phyloP scores from a whole-genome alignment of 2,797 vertebrate species.

The Danio albolineatus region DNA sequence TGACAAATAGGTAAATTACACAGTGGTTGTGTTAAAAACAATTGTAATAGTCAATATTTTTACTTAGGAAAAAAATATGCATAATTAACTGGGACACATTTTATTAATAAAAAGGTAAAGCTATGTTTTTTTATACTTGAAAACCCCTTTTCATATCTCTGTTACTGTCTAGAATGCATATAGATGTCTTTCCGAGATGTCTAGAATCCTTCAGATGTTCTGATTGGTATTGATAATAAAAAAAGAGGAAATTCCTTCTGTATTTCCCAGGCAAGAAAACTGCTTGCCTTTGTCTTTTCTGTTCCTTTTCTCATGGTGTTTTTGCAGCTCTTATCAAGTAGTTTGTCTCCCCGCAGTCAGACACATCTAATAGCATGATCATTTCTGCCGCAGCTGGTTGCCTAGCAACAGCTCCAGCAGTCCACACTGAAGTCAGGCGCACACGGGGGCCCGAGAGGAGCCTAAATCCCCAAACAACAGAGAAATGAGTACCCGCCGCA shows the following conservation, averaged over 20 bases:
- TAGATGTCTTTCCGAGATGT: slow-evolving; percentile 56
- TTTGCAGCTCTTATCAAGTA: slow-evolving; percentile 61
- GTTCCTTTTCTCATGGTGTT: slow-evolving; percentile 33
- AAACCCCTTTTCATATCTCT: too few relatives aligned
- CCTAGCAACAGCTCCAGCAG: slow-evolving; percentile 69
- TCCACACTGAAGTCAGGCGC: slow-evolving; percentile 50
- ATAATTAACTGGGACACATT: too few relatives aligned
- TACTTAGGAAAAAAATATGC: too few relatives aligned
- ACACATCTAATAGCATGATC: slow-evolving; percentile 77
- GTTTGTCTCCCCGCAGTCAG: slow-evolving; percentile 74
- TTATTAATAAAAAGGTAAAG: too few relatives aligned
- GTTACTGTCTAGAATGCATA: not conserved
- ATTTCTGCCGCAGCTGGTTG: slow-evolving; percentile 71
- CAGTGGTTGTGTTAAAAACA: too few relatives aligned
- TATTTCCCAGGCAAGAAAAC: not conserved
- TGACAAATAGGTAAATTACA: too few relatives aligned
- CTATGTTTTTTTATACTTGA: too few relatives aligned
- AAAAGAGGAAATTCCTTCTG: slow-evolving; percentile 52
- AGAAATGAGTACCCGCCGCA: slow-evolving; percentile 21
- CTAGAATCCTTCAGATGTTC: slow-evolving; percentile 62
- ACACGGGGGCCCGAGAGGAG: slow-evolving; percentile 46
- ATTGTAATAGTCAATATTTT: too few relatives aligned
- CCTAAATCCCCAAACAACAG: slow-evolving; percentile 34
- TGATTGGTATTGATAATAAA: slow-evolving; percentile 71
- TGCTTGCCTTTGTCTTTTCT: slow-evolving; percentile 8